phyloP scores from a whole-genome alignment of 2,888 invertebrate species.

The Stictocephala bisonia region DNA sequence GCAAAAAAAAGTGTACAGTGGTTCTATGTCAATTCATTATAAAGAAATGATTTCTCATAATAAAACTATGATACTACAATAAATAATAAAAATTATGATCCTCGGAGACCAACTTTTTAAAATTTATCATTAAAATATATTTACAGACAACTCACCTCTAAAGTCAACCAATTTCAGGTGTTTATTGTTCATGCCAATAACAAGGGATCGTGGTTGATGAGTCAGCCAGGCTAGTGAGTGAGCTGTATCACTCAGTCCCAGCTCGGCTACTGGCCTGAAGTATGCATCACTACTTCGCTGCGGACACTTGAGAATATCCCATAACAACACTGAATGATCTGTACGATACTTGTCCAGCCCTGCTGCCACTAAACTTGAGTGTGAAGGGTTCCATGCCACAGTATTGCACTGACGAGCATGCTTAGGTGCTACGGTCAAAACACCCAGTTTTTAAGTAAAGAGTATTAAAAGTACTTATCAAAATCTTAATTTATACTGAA shows the following conservation, averaged over 20 bases:
- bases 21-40: too few relatives aligned
- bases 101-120: too few relatives aligned
- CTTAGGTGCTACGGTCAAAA: constrained; percentile 79
- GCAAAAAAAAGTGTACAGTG: too few relatives aligned
- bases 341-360: constrained; percentile 91
- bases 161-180: constrained; percentile 90
- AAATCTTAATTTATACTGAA: neutral
- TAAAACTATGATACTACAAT: too few relatives aligned
- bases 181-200: constrained; percentile 92
- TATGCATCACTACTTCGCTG: constrained; percentile 63
- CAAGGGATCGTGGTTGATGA: constrained; percentile 77
- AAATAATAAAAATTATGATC: too few relatives aligned
- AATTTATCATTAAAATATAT: too few relatives aligned
- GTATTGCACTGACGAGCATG: constrained; percentile 88
- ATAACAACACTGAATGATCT: constrained; percentile 88
- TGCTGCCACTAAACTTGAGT: constrained; percentile 83
- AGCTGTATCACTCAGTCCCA: constrained; percentile 85
- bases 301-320: constrained; percentile 79
- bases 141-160: constrained; percentile 83
- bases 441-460: too few relatives aligned
- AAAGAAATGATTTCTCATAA: too few relatives aligned
- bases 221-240: constrained; percentile 89
- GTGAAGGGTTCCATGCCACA: constrained; percentile 87
- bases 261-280: constrained; percentile 75
- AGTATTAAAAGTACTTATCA: neutral